Conservation (phyloP, 2,888 invertebrate species). For the Thera britannica region DNA sequence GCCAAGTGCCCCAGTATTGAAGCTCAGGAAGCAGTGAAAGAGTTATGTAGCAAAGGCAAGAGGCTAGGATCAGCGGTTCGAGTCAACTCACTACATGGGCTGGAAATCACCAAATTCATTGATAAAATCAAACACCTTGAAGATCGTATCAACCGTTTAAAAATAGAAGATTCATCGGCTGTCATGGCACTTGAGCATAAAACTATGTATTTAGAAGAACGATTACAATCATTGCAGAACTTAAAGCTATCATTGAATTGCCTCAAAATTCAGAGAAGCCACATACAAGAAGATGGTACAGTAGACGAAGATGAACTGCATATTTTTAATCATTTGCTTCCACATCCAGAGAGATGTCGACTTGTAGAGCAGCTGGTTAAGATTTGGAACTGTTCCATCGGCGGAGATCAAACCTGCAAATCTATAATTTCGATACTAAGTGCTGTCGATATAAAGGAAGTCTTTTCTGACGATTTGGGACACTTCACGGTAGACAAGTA, state of each 20-base stretch:
- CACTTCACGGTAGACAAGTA: constrained; percentile 48
- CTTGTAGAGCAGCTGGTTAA: constrained; percentile 49
- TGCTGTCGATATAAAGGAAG: constrained; percentile 45
- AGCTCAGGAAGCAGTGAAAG: constrained; percentile 30
- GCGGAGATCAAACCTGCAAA: constrained; percentile 25
- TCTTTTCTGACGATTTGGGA: constrained; percentile 48
- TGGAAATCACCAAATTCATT: constrained; percentile 44
- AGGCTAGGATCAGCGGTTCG: constrained; percentile 19
- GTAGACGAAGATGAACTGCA: constrained; percentile 25
- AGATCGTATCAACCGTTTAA: constrained; percentile 44
- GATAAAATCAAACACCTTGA: constrained; percentile 50
- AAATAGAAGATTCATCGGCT: constrained; percentile 42
- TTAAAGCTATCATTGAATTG: constrained; percentile 43
- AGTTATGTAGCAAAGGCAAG: constrained; percentile 29
- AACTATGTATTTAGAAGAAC: constrained; percentile 52
- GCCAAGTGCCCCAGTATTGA: constrained; percentile 35
- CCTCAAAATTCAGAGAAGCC: constrained; percentile 36
- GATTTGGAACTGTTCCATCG: constrained; percentile 49
- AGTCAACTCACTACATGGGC: constrained; percentile 3
- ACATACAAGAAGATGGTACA: constrained; percentile 4
- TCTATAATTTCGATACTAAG: constrained; percentile 55
- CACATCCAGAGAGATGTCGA: constrained; percentile 45
- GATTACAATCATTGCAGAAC: constrained; percentile 50
- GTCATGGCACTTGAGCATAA: constrained; percentile 51
- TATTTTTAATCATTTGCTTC: constrained; percentile 55